Evolutionary conservation across 2,888 invertebrate genomes (phyloP), one percentile per base, ranked within the genome.

Genomic region (Hyles lineata): DNA sequence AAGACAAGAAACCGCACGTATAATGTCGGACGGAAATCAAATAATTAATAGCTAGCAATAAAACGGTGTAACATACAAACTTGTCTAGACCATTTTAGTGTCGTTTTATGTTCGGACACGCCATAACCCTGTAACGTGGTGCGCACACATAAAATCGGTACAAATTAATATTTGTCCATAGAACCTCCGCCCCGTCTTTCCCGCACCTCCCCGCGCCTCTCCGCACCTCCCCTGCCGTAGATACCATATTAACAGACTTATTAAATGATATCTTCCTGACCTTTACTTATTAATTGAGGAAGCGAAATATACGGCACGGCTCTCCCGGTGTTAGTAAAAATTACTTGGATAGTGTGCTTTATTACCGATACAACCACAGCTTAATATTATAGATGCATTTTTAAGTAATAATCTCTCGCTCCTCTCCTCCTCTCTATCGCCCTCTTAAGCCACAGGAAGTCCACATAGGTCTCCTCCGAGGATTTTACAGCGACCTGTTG

Each of bases 91-190:
- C 35, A 35, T 8, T 43, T 63, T 63, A 63, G 17, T 67, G 23
- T 67, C 67, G 23, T 50, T 67, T 67, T 67, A 67, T 67, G 67
- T 67, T 43, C 43, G 67, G 67, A 67, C 67, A 67, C 23, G 43
- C 21, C 67, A 50, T 50, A 50, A 62, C 67, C 21, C 70, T 72
- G 58, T 72, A 70, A 70, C 71, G 61, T 61, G 43, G 71, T 55
- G 55, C 60, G 62, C n/a, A 23, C 67, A 76, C 78, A 73, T 79
- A 79, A 79, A 79, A 77, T 79, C 74, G 69, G 62, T 32, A 76
- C 78, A 78, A 76, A 79, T 78, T 78, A 78, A 78, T 78, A 79
- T 79, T 75, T 73, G 78, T 72, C 71, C 74, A 23, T 55, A 55
- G 55, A 55, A n/a, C n/a, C 15, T 43, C 2, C 55, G 52, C 52